Conservation (phyloP, 2,888 invertebrate species). For the Dendrolimus pini region DNA sequence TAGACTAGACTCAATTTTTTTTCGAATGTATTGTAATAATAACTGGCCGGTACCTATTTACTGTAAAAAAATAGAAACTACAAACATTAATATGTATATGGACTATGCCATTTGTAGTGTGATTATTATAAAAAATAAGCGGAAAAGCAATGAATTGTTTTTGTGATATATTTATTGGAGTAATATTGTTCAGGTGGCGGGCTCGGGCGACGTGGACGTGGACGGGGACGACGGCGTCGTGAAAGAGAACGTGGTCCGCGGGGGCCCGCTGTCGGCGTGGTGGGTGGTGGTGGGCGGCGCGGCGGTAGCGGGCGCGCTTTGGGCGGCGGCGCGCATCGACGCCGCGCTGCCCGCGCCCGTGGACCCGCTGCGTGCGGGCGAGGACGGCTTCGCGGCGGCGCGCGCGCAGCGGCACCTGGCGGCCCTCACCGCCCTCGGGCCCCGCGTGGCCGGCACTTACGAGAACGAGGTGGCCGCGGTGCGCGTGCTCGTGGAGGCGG, state of each 20-base stretch:
- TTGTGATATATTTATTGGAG: too few relatives aligned
- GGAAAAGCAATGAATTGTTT: too few relatives aligned
- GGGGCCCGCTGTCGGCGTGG: slow-evolving; percentile 30
- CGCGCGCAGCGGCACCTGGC: slow-evolving; percentile 80
- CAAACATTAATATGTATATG: too few relatives aligned
- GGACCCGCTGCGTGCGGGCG: slow-evolving; percentile 20
- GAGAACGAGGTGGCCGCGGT: slow-evolving; percentile 87
- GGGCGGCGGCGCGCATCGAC: slow-evolving; percentile 74
- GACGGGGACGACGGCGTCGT: slow-evolving; percentile 16
- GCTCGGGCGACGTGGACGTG: not conserved
- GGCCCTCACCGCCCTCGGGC: slow-evolving; percentile 78
- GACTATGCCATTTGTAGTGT: too few relatives aligned
- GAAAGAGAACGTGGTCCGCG: slow-evolving; percentile 37
- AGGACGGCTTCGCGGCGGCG: slow-evolving; percentile 64
- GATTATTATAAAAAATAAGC: too few relatives aligned
- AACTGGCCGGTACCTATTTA: too few relatives aligned
- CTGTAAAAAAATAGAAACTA: too few relatives aligned
- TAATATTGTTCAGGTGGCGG: too few relatives aligned
- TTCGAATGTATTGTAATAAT: too few relatives aligned
- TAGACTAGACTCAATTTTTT: too few relatives aligned
- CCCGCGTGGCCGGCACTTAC: slow-evolving; percentile 82
- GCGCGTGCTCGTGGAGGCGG: slow-evolving; percentile 74
- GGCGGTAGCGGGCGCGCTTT: slow-evolving; percentile 64
- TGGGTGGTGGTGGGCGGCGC: slow-evolving; percentile 70
- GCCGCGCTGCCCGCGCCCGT: slow-evolving; percentile 74